These are phyloP conservation scores for Mythimna loreyi DNA, from an alignment of 2,888 invertebrate genomes.

Conservation along the genomic window DNA sequence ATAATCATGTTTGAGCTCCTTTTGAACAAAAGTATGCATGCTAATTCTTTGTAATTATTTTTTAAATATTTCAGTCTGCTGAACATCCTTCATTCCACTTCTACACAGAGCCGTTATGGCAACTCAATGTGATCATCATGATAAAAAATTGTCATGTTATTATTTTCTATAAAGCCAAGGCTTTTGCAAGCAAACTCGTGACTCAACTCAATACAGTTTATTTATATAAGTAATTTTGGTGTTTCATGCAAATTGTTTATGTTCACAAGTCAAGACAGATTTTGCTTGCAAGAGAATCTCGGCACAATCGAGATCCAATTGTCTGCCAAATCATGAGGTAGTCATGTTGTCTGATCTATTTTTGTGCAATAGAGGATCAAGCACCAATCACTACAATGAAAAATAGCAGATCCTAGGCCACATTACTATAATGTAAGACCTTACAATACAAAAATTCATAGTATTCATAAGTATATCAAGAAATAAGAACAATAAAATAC, in stretches of 20 bases:
- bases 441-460: constrained; percentile 62
- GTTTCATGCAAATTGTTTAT: constrained; percentile 25
- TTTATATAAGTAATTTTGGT: constrained; percentile 37
- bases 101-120: constrained; percentile 59
- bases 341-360: constrained; percentile 77
- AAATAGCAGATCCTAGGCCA: constrained; percentile 56
- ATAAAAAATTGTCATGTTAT: constrained; percentile 58
- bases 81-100: constrained; percentile 57
- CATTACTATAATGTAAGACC: constrained; percentile 52
- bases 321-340: constrained; percentile 88
- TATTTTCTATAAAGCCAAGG: constrained; percentile 50
- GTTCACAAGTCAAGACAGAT: constrained; percentile 34
- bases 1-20: background rate
- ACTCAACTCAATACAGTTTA: constrained; percentile 14
- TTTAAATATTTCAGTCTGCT: constrained; percentile 23
- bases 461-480: constrained; percentile 58
- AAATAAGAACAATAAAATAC: constrained; percentile 68
- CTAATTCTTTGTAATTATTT: background rate
- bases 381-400: constrained; percentile 72
- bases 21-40: constrained; percentile 2
- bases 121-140: constrained; percentile 49
- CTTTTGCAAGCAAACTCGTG: constrained; percentile 56
- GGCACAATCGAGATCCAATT: constrained; percentile 67
- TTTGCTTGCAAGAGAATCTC: constrained; percentile 53
- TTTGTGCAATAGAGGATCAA: constrained; percentile 75